Conservation (phyloP, 2,113 vertebrate genomes). For the Microcebus ravelobensis region DNA sequence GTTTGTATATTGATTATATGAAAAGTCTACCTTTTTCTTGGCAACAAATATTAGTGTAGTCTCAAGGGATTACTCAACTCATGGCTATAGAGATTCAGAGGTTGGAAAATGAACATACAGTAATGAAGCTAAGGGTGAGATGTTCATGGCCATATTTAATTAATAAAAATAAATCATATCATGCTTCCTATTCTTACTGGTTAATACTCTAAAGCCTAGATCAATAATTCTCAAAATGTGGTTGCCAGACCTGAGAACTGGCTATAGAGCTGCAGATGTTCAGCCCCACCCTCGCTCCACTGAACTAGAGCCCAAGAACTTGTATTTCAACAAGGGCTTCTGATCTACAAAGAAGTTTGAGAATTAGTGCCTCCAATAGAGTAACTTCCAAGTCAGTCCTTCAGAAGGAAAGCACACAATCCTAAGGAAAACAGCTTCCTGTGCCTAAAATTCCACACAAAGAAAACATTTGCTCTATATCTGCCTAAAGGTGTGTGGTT, state of each 20-base stretch:
- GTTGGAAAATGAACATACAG: neutral
- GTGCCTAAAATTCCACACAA: neutral
- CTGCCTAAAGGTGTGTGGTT: neutral
- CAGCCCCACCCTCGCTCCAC: neutral
- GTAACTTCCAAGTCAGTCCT: neutral
- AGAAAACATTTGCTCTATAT: neutral
- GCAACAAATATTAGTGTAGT: neutral
- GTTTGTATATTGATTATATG: neutral
- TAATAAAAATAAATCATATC: neutral
- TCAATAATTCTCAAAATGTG: neutral
- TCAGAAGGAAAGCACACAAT: neutral
- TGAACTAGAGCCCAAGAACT: neutral
- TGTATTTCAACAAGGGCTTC: neutral
- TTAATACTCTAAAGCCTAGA: neutral
- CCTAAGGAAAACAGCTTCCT: neutral
- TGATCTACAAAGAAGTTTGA: neutral
- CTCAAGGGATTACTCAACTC: neutral
- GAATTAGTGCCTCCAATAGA: neutral
- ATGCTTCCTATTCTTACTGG: neutral
- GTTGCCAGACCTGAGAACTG: neutral
- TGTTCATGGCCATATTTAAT: neutral
- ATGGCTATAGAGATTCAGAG: neutral
- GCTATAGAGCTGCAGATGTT: neutral
- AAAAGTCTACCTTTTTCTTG: neutral
- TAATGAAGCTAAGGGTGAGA: neutral